Conservation (phyloP, 1,140 invertebrate genomes). For the Caerostris darwini region DNA sequence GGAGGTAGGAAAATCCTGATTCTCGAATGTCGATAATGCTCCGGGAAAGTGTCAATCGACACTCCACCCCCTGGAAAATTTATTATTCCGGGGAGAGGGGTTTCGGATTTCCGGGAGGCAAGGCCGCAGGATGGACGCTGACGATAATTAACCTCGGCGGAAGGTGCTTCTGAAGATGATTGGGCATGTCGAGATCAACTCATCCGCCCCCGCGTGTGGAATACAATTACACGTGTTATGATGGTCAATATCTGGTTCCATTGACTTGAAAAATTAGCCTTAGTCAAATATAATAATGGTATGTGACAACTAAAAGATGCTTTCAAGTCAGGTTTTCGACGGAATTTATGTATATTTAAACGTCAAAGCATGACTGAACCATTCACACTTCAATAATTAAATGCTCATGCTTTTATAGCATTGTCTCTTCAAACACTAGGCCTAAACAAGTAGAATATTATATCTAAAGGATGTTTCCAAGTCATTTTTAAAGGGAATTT, state of each 20-base stretch:
- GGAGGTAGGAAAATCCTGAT: conserved; percentile 41
- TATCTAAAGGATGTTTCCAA: too few relatives aligned
- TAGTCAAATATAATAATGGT: too few relatives aligned
- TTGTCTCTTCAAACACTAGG: too few relatives aligned
- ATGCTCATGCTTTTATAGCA: too few relatives aligned
- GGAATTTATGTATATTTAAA: too few relatives aligned
- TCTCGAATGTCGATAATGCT: conserved; percentile 57
- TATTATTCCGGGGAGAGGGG: conserved; percentile 33
- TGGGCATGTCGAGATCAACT: not conserved
- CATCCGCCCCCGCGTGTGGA: not conserved
- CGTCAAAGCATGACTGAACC: too few relatives aligned
- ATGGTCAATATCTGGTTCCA: not conserved
- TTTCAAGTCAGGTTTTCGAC: too few relatives aligned
- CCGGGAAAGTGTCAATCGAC: conserved; percentile 66
- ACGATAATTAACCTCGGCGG: conserved; percentile 36
- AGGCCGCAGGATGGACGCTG: not conserved
- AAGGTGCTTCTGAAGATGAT: not conserved
- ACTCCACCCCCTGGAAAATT: conserved; percentile 20
- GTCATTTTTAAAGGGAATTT: too few relatives aligned
- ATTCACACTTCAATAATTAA: too few relatives aligned
- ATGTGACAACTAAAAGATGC: too few relatives aligned
- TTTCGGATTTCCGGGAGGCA: not conserved
- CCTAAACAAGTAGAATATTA: too few relatives aligned
- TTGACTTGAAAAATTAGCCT: not conserved
- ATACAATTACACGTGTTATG: not conserved